Evolutionary conservation across 2,113 vertebrate species (phyloP).

Genomic region (Catharus minimus): DNA sequence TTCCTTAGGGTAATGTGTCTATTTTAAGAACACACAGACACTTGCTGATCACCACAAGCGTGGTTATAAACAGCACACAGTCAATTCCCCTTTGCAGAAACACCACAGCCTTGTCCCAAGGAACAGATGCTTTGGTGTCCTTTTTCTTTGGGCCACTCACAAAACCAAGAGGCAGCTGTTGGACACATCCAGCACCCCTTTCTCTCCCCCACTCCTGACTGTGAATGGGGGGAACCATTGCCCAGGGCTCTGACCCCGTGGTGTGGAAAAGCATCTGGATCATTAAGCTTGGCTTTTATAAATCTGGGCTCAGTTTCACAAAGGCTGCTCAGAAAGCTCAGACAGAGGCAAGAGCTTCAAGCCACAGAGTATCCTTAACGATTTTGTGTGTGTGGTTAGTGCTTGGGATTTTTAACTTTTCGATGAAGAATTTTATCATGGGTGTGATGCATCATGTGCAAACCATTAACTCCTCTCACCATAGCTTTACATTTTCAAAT

Average conservation of each 20-base stretch:
- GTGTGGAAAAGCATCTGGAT: conserved; percentile 10
- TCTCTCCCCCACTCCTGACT: not conserved
- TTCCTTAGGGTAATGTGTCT: conserved; percentile 41
- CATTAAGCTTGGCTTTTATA: not conserved
- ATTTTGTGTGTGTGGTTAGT: not conserved
- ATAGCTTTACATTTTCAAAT: not conserved
- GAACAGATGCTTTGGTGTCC: not conserved
- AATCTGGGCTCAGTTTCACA: not conserved
- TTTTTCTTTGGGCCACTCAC: not conserved
- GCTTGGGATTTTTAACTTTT: conserved; percentile 29
- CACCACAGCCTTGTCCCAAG: not conserved
- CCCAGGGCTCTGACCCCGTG: not conserved
- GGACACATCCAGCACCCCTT: not conserved
- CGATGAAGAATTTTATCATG: not conserved
- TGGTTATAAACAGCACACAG: conserved; percentile 16
- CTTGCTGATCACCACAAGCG: conserved; percentile 13
- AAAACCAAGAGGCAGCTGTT: not conserved
- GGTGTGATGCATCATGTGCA: conserved; percentile 25
- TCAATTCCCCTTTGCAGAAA: conserved; percentile 11
- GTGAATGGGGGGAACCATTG: not conserved
- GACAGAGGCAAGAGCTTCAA: not conserved
- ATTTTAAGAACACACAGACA: conserved; percentile 40
- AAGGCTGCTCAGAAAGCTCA: not conserved
- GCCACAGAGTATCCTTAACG: not conserved
- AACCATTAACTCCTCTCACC: conserved; percentile 19